Percentiles rank a stretch among this genome's conserved stretches.
phyloP scores from a whole-genome alignment of 2,797 vertebrate species.

The Megalops cyprinoides region DNA sequence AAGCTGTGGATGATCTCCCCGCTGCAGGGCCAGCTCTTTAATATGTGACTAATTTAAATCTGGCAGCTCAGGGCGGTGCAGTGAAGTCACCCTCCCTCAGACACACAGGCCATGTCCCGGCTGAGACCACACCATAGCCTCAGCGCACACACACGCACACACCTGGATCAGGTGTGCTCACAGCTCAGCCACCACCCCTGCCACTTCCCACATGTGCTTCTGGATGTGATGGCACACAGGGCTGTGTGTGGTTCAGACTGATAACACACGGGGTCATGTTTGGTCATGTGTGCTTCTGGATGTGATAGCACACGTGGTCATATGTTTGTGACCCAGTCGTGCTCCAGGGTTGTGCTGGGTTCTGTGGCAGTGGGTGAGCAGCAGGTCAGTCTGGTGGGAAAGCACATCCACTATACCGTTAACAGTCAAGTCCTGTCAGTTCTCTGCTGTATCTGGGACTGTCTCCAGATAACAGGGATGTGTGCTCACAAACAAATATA shows the following conservation, averaged over 20 bases:
- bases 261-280: too few relatives aligned
- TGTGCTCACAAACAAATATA: constrained; percentile 43
- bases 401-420: background rate
- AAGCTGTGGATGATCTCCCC: constrained; percentile 58
- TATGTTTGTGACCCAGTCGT: too few relatives aligned
- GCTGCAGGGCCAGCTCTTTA: constrained; percentile 57
- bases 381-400: too few relatives aligned
- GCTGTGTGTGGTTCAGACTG: background rate
- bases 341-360: too few relatives aligned
- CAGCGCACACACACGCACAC: constrained; percentile 16
- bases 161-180: background rate
- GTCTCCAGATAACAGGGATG: constrained; percentile 7
- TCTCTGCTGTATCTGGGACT: too few relatives aligned
- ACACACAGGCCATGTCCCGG: constrained; percentile 9
- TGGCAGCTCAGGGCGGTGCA: constrained; percentile 47
- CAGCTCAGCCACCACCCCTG: background rate
- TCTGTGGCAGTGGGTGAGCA: too few relatives aligned
- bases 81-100: constrained; percentile 37
- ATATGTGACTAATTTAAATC: constrained; percentile 65
- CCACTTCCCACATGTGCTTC: background rate
- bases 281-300: too few relatives aligned
- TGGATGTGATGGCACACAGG: background rate
- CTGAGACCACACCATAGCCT: constrained; percentile 26
- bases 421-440: too few relatives aligned
- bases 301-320: too few relatives aligned